Base-by-base conservation (phyloP, 2,888 invertebrate species). In the Oxystoma pomonae region DNA sequence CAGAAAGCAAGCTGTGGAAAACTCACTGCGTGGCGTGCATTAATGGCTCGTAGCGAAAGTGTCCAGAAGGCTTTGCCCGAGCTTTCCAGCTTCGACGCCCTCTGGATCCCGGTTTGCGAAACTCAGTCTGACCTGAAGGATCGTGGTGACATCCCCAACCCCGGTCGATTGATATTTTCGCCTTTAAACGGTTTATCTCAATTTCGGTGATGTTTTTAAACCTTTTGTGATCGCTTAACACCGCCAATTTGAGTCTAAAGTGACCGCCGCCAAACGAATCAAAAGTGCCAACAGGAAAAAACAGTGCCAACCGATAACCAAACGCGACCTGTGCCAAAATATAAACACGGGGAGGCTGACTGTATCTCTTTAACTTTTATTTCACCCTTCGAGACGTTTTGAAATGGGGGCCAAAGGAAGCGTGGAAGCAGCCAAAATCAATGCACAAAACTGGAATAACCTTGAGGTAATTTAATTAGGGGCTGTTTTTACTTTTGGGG, bases 401-500 rank as follows among this genome's bases (percentile, higher is more conserved):
- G 69, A 83, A 80, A 90, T 90, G 90, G 90, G 90, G 83, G 90
- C 90, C 81, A 90, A 90, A 86, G 89, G 89, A 81, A 90, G 90
- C 85, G 90, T 90, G 81, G 90, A 90, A 81, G 89, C 89, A 78
- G 89, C 88, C 80, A 90, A 90, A 86, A 86, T 88, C 84, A 89
- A 89, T 83, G 86, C 89, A 83, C 71, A 90, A 84, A 89, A 88
- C 83, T 90, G 90, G 90, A 89, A 87, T 83, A 89, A 89, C 83
- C 83, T 89, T 78, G 90, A 90, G 90, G 90, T 67, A 65, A 17
- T 49, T 16, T 20, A 20, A 49, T 7, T 35, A 35, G 12, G 12
- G 5, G 12, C 5, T 12, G 12, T 35, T 35, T 35, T 7, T 35
- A 35, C 5, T 35, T 35, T 35, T 35, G 35, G 35, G 35, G 35